phyloP scores from a whole-genome alignment of 2,888 invertebrate species.

The Callyntrura sp. region DNA sequence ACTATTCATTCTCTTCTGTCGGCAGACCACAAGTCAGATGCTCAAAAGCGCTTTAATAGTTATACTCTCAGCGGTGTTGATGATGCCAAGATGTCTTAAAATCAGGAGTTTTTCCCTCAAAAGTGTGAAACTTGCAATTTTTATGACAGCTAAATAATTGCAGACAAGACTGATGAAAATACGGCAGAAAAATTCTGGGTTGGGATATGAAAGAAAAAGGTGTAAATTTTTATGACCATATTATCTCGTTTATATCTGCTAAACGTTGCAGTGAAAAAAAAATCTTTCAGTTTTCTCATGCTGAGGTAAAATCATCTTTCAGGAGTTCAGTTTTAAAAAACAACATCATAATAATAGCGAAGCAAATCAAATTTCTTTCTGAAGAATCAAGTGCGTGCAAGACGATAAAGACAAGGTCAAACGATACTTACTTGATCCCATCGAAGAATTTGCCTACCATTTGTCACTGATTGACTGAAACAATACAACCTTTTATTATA shows the following conservation, averaged over 20 bases:
- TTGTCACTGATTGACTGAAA: constrained; percentile 75
- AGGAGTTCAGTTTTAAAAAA: constrained; percentile 35
- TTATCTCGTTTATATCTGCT: constrained; percentile 58
- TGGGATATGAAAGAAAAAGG: constrained; percentile 64
- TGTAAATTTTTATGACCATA: constrained; percentile 73
- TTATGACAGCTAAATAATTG: constrained; percentile 78
- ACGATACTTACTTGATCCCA: constrained; percentile 43
- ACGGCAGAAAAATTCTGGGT: constrained; percentile 61
- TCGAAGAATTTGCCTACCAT: constrained; percentile 68
- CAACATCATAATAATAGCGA: constrained; percentile 59
- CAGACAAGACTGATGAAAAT: constrained; percentile 64
- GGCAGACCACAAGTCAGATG: not conserved
- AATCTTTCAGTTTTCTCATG: constrained; percentile 14
- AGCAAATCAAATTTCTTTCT: constrained; percentile 19
- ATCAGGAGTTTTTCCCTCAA: constrained; percentile 66
- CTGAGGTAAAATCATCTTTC: constrained; percentile 40
- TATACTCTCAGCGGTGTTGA: constrained; percentile 41
- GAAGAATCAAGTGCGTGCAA: not conserved
- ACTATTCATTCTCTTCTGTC: not conserved
- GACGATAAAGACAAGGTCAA: constrained; percentile 57
- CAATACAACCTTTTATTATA: constrained; percentile 46
- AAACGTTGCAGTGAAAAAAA: constrained; percentile 44
- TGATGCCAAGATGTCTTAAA: constrained; percentile 63
- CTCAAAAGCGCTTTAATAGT: constrained; percentile 22
- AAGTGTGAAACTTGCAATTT: constrained; percentile 77